Base-by-base conservation (phyloP, 1,140 invertebrate species). In the Portunus trituberculatus region DNA sequence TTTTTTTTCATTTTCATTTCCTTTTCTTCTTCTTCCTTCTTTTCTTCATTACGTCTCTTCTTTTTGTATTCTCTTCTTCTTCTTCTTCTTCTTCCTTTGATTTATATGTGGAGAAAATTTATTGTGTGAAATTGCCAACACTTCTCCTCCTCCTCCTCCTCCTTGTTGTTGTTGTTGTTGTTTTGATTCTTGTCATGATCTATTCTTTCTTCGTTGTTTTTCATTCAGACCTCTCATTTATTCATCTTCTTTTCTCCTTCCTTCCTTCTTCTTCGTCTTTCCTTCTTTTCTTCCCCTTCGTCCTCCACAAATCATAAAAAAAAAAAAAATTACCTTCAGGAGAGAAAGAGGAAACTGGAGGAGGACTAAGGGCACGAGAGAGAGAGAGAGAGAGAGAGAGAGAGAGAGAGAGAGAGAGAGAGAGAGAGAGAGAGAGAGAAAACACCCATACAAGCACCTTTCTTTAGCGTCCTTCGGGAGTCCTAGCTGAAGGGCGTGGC, bases 351-450 rank as follows among this genome's bases (percentile, higher is more conserved):
- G 8, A n/a, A 25, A 76, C 67, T 2, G 12, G 8, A 59, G 10
- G 2, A 14, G 52, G 12, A 14, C 0, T 59, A 59, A 59, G 3
- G 10, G 12, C 1, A 59, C 52, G 7, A 76, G 67, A 76, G 67
- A 76, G 67, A 76, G 67, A 76, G 67, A 76, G 67, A 76, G 67
- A 76, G 67, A 76, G 67, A 76, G 67, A 76, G 67, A 76, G 67
- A 76, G 67, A 76, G 67, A 76, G 67, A 76, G 67, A 76, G 67
- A 76, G 67, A 76, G 67, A 76, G 67, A 76, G 67, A 76, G 67
- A 76, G 67, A 76, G 67, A 76, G 67, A 76, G 67, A 76, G 67
- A 76, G 67, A 76, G 67, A 76, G 67, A 76, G 67, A 76, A 25
- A 76, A 1, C 67, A 76, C 20, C 12, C 67, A 76, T n/a, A 76